Evolutionary conservation across 53 echinoderm and acorn worm species (phyloP).

Genomic region (Henricia sp.): DNA sequence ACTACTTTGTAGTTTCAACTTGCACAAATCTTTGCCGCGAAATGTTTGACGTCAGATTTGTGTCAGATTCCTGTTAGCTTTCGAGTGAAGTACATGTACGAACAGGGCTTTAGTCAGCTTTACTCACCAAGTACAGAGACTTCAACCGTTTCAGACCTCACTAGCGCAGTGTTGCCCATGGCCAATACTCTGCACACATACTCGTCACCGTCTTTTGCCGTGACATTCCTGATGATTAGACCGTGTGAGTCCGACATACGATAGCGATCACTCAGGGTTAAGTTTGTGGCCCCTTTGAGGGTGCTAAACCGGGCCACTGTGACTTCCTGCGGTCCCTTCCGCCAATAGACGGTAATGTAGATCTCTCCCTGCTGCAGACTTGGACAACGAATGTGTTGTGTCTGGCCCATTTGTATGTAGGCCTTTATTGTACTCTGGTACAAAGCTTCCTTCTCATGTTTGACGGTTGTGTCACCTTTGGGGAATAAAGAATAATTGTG

Average conservation of each 20-base stretch:
- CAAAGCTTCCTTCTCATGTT: too few relatives aligned
- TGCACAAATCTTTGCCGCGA: too few relatives aligned
- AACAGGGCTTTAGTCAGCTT: too few relatives aligned
- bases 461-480: too few relatives aligned
- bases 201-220: neutral
- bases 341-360: neutral
- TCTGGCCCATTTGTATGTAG: constrained; percentile 21
- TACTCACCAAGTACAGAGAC: constrained; percentile 8
- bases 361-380: neutral
- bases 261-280: constrained; percentile 1
- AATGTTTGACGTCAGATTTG: too few relatives aligned
- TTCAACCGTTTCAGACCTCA: neutral
- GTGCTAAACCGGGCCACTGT: neutral
- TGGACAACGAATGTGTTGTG: constrained; percentile 1
- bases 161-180: neutral
- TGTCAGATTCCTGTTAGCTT: too few relatives aligned
- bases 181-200: constrained; percentile 11
- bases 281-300: neutral
- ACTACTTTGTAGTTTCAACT: too few relatives aligned
- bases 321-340: neutral
- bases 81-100: too few relatives aligned
- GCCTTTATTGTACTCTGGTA: too few relatives aligned
- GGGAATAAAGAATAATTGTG: too few relatives aligned
- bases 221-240: constrained; percentile 1
- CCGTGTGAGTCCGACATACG: neutral